These are phyloP conservation scores for Agrotis segetum DNA, from an alignment of 2,888 invertebrate genomes.

Conservation along the genomic window DNA sequence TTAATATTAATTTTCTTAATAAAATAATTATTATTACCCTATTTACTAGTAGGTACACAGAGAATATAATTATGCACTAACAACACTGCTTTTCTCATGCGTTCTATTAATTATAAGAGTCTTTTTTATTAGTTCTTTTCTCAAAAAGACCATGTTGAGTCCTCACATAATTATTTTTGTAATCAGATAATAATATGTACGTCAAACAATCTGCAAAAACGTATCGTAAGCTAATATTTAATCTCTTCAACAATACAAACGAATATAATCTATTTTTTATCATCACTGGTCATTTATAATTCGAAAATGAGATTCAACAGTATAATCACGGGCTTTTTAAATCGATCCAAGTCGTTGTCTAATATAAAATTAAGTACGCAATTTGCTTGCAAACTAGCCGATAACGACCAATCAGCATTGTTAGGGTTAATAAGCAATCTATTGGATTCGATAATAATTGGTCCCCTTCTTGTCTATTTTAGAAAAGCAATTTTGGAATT, in stretches of 20 bases:
- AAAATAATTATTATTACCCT: too few species aligned
- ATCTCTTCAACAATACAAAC: constrained; percentile 33
- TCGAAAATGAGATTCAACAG: constrained; percentile 35
- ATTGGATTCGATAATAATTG: constrained; percentile 71
- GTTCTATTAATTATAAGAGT: too few species aligned
- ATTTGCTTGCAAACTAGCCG: constrained; percentile 76
- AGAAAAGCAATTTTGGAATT: constrained; percentile 55
- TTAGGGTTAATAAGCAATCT: constrained; percentile 69
- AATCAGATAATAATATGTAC: background rate
- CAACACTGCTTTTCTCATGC: background rate
- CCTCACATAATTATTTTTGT: too few species aligned
- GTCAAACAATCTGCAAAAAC: constrained; percentile 6
- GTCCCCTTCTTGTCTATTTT: constrained; percentile 66
- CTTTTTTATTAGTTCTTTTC: too few species aligned
- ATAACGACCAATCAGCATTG: constrained; percentile 73
- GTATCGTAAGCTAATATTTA: background rate
- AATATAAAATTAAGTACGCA: constrained; percentile 74
- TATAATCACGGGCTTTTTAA: constrained; percentile 55
- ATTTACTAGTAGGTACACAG: too few species aligned
- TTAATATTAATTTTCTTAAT: too few species aligned
- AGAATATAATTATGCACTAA: background rate
- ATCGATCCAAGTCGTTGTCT: constrained; percentile 58
- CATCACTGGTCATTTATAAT: constrained; percentile 30
- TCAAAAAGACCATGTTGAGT: background rate
- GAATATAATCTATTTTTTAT: constrained; percentile 38